Evolutionary conservation across 2,797 vertebrate genomes (phyloP), one percentile per base, ranked within the genome.

Genomic region (Gallirallus australis): DNA sequence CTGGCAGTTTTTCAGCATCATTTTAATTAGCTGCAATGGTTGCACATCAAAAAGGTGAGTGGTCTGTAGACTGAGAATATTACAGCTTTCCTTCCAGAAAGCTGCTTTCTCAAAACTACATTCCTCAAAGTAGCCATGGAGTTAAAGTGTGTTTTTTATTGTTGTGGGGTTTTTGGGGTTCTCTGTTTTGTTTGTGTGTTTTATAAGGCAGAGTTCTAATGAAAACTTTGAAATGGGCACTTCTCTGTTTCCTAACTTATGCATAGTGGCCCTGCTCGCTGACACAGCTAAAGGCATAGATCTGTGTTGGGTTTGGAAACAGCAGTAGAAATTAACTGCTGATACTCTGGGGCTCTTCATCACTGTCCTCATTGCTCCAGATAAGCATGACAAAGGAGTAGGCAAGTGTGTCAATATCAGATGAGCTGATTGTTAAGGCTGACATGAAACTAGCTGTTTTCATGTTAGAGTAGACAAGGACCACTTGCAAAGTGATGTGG

Each of bases 221-320:
- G 8, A 35, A 90, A 81, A 69, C 23, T 63, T 88, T 50, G 15
- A 45, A 81, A 17, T n/a, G 37, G 20, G 28, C 35, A 15, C 16
- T 70, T 47, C 12, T 23, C 5, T 40, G 5, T 82, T 93, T 85
- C n/a, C 37, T 73, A 12, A 1, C 52, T 31, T 54, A 37, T n/a
- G 19, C 0, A 0, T 35, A 28, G 69, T 56, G 24, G 8, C 24
- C 10, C 0, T 66, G 23, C 6, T 71, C 25, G 7, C 37, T 81
- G 14, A 5, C 6, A 4, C 7, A 50, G 21, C 59, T 65, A 50
- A 63, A 33, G 11, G 3, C 31, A 11, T 11, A 47, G 48, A 28
- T 35, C 23, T 61, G 11, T 31, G 9, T 2, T 78, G 45, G 5
- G 2, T 76, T 78, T 50, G 47, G 40, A 23, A 72, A 37, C 0